Conservation (phyloP, 2,797 vertebrate species). For the Sebastes goodei region DNA sequence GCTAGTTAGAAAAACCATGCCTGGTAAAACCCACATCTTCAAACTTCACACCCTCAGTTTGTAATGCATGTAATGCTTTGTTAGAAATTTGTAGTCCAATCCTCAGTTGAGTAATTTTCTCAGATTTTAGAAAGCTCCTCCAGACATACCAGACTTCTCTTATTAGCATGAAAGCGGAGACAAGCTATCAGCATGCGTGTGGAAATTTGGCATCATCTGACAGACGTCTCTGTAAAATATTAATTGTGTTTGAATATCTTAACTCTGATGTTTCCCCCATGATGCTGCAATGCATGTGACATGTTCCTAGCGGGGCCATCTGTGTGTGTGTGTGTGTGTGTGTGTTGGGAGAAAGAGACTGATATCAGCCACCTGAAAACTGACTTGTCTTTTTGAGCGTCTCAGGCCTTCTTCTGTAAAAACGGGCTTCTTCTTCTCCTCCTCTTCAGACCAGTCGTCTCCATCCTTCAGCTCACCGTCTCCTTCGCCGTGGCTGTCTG, state of each 20-base stretch:
- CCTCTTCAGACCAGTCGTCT: constrained; percentile 46
- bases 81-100: background rate
- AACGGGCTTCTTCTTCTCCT: constrained; percentile 22
- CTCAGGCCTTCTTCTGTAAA: constrained; percentile 54
- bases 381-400: constrained; percentile 83
- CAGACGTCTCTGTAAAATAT: constrained; percentile 31
- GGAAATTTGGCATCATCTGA: background rate
- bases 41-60: background rate
- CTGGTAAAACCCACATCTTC: accelerated
- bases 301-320: background rate
- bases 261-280: constrained; percentile 14
- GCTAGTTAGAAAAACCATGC: too few species aligned
- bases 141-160: background rate
- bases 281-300: background rate
- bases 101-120: background rate
- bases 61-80: background rate
- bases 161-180: constrained; percentile 11
- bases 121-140: background rate
- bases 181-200: background rate
- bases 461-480: constrained; percentile 27
- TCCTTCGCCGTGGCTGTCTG: constrained; percentile 21
- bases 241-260: constrained; percentile 22
- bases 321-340: background rate
- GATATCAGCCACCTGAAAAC: background rate
- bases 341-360: background rate